Evolutionary conservation across 2,888 invertebrate species (phyloP).

Genomic region (Drosophila picticornis): DNA sequence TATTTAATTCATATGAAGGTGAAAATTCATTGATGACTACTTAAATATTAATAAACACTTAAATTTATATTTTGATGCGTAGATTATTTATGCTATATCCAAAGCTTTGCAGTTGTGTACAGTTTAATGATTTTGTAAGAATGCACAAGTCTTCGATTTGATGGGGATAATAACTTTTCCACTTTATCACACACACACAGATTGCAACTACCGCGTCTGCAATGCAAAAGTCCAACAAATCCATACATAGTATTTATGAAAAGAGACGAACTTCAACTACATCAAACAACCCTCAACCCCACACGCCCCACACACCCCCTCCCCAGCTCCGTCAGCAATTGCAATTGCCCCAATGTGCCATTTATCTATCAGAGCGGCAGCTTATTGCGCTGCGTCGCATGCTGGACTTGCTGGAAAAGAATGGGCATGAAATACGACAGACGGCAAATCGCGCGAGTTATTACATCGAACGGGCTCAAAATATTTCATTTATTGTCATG

Average conservation of each 20-base stretch:
- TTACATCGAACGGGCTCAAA: slow-evolving; percentile 75
- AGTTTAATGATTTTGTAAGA: slow-evolving; percentile 14
- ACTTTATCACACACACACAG: background rate
- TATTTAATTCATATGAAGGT: background rate
- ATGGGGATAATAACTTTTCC: slow-evolving; percentile 7
- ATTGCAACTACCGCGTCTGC: slow-evolving; percentile 36
- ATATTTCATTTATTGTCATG: slow-evolving; percentile 75
- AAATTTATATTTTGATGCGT: background rate
- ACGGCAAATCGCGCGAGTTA: slow-evolving; percentile 68
- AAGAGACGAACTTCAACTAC: slow-evolving; percentile 54
- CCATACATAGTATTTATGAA: slow-evolving; percentile 38
- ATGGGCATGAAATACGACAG: slow-evolving; percentile 70
- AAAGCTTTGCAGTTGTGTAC: background rate
- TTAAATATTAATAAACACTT: background rate
- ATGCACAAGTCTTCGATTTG: slow-evolving; percentile 32
- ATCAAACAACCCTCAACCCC: background rate
- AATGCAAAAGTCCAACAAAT: slow-evolving; percentile 55
- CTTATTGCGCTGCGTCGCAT: slow-evolving; percentile 43
- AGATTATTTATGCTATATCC: background rate
- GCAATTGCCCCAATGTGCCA: slow-evolving; percentile 33
- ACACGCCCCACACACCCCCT: background rate
- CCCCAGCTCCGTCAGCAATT: background rate
- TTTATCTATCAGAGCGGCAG: slow-evolving; percentile 51
- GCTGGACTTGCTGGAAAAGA: slow-evolving; percentile 59
- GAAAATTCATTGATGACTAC: background rate